These are phyloP conservation scores for Eupithecia subumbrata DNA, from an alignment of 2,888 invertebrate species.

Conservation along the genomic window DNA sequence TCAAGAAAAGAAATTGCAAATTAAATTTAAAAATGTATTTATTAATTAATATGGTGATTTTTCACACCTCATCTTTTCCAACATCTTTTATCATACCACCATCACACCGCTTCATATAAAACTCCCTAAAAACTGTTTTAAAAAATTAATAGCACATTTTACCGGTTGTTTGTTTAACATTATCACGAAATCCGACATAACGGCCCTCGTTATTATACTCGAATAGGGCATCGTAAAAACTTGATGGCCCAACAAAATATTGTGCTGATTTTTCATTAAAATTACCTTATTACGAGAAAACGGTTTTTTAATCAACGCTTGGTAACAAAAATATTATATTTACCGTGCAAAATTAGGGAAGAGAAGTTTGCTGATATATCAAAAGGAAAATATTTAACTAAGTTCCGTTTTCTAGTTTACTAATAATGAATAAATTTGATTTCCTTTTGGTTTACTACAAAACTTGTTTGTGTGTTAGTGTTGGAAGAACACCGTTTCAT, in stretches of 20 bases:
- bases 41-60: too few relatives aligned
- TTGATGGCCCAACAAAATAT: slow-evolving; percentile 43
- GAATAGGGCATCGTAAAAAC: slow-evolving; percentile 52
- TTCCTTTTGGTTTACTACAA: neutral
- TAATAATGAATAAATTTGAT: neutral
- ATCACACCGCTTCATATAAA: slow-evolving; percentile 19
- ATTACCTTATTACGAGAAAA: slow-evolving; percentile 29
- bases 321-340: slow-evolving; percentile 30
- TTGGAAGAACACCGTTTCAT: neutral
- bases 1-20: too few relatives aligned
- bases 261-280: slow-evolving; percentile 42
- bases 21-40: too few relatives aligned
- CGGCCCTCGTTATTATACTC: slow-evolving; percentile 51
- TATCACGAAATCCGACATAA: slow-evolving; percentile 57
- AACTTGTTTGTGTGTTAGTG: neutral
- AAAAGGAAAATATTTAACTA: neutral
- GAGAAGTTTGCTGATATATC: neutral
- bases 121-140: slow-evolving; percentile 39
- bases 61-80: neutral
- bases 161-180: slow-evolving; percentile 57
- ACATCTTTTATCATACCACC: neutral
- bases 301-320: slow-evolving; percentile 25
- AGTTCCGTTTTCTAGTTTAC: neutral
- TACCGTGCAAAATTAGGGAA: slow-evolving; percentile 2
- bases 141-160: slow-evolving; percentile 54